Conservation (phyloP, 2,113 vertebrate species). For the Clinocottus analis region DNA sequence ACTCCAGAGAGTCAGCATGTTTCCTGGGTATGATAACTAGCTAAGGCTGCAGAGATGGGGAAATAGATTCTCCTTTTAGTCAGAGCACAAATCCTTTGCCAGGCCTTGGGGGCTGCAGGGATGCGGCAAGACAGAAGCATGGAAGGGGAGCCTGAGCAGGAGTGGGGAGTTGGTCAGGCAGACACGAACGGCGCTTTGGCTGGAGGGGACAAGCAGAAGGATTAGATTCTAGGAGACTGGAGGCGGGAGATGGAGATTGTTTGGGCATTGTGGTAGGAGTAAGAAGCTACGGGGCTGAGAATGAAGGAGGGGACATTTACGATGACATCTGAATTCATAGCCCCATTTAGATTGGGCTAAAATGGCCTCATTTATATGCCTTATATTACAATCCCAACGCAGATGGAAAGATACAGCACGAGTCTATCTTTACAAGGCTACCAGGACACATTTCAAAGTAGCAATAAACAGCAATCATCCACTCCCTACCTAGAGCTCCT, state of each 20-base stretch:
- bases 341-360: slow-evolving; percentile 56
- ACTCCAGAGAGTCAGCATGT: slow-evolving; percentile 80
- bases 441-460: slow-evolving; percentile 46
- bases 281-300: slow-evolving; percentile 60
- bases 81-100: slow-evolving; percentile 76
- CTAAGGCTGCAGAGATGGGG: slow-evolving; percentile 73
- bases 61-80: slow-evolving; percentile 77
- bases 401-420: slow-evolving; percentile 54
- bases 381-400: slow-evolving; percentile 59
- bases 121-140: slow-evolving; percentile 67
- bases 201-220: slow-evolving; percentile 76
- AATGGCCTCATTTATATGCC: slow-evolving; percentile 59
- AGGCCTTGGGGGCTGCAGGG: slow-evolving; percentile 73
- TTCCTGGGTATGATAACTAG: slow-evolving; percentile 76
- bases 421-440: slow-evolving; percentile 44
- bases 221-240: slow-evolving; percentile 78
- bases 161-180: slow-evolving; percentile 74
- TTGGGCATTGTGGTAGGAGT: slow-evolving; percentile 68
- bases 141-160: slow-evolving; percentile 65
- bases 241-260: slow-evolving; percentile 69
- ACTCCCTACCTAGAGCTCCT: slow-evolving; percentile 36
- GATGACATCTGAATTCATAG: slow-evolving; percentile 72
- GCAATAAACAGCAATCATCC: slow-evolving; percentile 56
- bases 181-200: slow-evolving; percentile 69
- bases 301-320: slow-evolving; percentile 60